Evolutionary conservation across 2,113 vertebrate species (phyloP).

Genomic region (Atherinomorus stipes): DNA sequence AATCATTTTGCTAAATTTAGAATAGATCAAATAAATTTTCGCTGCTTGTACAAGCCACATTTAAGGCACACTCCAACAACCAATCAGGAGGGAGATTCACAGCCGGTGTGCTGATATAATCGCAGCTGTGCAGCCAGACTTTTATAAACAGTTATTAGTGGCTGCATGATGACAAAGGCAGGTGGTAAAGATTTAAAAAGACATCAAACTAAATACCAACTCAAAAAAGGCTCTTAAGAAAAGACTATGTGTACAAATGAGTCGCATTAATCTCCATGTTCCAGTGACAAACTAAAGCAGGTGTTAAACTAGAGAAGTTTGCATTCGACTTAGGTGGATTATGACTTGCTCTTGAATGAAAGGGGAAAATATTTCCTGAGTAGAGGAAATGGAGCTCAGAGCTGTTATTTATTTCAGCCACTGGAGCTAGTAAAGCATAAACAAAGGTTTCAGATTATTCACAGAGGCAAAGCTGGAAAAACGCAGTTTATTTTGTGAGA

Average conservation of each 20-base stretch:
- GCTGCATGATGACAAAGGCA: background rate
- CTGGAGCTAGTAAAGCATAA: too few species aligned
- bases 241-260: constrained; percentile 26
- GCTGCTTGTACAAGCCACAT: too few species aligned
- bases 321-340: background rate
- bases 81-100: background rate
- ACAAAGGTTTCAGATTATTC: too few species aligned
- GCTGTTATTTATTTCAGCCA: background rate
- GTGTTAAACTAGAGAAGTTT: background rate
- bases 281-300: background rate
- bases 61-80: background rate
- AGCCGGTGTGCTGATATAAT: constrained; percentile 1
- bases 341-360: background rate
- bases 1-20: too few species aligned
- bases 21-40: too few species aligned
- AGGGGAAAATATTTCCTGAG: fast-evolving
- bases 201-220: background rate
- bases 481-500: too few species aligned
- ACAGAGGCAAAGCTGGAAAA: too few species aligned
- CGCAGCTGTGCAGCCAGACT: background rate
- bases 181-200: background rate
- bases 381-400: background rate
- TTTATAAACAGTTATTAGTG: constrained; percentile 40
- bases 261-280: background rate
- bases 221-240: background rate